A percentile compares a stretch with the other conserved stretches of the same genome.
These are phyloP conservation scores for Danio tinwini DNA, from an alignment of 2,797 vertebrate genomes.

Conservation along the genomic window DNA sequence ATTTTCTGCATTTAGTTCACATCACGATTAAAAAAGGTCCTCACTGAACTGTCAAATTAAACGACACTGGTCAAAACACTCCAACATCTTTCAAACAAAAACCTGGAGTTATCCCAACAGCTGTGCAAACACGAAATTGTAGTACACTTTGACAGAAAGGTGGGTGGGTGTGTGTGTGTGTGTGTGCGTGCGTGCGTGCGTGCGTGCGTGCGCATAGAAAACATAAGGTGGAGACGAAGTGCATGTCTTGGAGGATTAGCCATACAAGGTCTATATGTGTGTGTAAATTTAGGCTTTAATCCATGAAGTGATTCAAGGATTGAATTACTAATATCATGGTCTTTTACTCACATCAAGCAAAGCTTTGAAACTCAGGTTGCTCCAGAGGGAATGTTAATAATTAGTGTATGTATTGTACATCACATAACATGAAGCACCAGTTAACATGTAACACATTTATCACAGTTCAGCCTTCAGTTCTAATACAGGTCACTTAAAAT, in stretches of 20 bases:
- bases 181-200: background rate
- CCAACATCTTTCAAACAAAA: constrained; percentile 9
- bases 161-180: background rate
- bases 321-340: background rate
- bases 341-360: background rate
- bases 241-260: too few species aligned
- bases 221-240: too few species aligned
- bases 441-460: background rate
- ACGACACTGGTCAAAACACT: background rate
- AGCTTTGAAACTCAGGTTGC: background rate
- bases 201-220: background rate
- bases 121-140: constrained; percentile 45
- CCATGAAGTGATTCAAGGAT: background rate
- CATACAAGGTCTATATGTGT: too few species aligned
- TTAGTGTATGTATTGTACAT: background rate
- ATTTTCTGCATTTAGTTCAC: constrained; percentile 6
- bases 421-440: background rate
- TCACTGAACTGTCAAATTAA: background rate
- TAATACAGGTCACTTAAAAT: too few species aligned
- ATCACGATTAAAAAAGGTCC: background rate
- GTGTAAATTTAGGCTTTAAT: background rate
- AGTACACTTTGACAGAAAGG: constrained; percentile 15
- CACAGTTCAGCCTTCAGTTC: too few species aligned
- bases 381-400: background rate
- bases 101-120: constrained; percentile 34